phyloP scores from a whole-genome alignment of 2,888 invertebrate species.

The Drosophila multiciliata region DNA sequence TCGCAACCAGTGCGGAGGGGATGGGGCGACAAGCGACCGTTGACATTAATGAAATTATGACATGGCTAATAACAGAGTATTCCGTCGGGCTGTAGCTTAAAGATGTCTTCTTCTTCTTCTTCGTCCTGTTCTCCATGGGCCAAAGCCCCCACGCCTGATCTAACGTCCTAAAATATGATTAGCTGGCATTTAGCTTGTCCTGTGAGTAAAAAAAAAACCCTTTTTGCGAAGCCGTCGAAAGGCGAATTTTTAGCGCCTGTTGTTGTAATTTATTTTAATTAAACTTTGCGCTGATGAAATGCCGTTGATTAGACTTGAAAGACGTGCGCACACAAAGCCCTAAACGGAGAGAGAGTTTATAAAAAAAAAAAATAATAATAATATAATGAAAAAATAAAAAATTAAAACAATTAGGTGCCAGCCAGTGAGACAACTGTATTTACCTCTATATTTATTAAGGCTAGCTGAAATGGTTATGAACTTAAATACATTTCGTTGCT shows the following conservation, averaged over 20 bases:
- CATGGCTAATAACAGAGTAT: conserved; percentile 74
- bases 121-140: not conserved
- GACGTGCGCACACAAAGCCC: conserved; percentile 46
- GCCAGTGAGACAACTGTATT: not conserved
- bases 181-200: conserved; percentile 69
- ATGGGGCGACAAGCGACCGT: conserved; percentile 50
- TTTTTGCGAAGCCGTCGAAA: conserved; percentile 46
- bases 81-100: conserved; percentile 59
- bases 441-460: not conserved
- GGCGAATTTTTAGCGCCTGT: conserved; percentile 51
- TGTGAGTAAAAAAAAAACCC: conserved; percentile 47
- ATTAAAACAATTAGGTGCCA: conserved; percentile 9
- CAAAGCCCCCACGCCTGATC: conserved; percentile 13
- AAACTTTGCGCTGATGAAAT: conserved; percentile 78
- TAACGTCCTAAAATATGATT: conserved; percentile 71
- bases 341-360: conserved; percentile 2
- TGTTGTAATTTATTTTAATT: conserved; percentile 78
- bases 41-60: conserved; percentile 82
- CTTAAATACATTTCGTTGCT: not conserved
- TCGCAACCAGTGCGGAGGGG: conserved; percentile 13
- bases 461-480: not conserved
- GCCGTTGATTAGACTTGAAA: conserved; percentile 75
- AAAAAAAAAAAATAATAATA: conserved; percentile 5
- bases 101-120: conserved; percentile 45
- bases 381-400: conserved; percentile 1